Conservation (phyloP, 1,140 invertebrate species). For the Hylaeus volcanicus region DNA sequence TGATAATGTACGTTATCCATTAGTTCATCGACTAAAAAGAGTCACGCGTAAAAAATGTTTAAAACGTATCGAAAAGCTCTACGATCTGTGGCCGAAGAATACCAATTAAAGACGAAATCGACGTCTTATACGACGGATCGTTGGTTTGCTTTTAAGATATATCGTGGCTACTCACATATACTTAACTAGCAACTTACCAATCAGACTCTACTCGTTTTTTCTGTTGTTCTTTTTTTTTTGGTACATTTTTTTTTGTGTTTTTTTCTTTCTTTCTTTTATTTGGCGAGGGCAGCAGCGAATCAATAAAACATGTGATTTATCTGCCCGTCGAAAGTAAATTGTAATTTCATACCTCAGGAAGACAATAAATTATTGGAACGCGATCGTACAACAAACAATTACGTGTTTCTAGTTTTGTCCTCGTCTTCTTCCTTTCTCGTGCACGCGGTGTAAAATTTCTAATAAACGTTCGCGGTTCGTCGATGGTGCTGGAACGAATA, state of each 20-base stretch:
- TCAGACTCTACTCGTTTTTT: slow-evolving; percentile 34
- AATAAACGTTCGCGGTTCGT: slow-evolving; percentile 59
- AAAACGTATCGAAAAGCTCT: slow-evolving; percentile 27
- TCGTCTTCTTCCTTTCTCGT: slow-evolving; percentile 9
- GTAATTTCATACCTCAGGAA: slow-evolving; percentile 71
- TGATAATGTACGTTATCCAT: not conserved
- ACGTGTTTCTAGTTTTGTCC: not conserved
- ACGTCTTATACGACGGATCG: not conserved
- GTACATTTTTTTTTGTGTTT: slow-evolving; percentile 6
- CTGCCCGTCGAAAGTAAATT: slow-evolving; percentile 64
- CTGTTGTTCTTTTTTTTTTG: not conserved
- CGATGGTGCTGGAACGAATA: slow-evolving; percentile 56
- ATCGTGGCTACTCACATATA: slow-evolving; percentile 43
- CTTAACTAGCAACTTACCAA: slow-evolving; percentile 40
- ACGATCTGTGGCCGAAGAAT: slow-evolving; percentile 1
- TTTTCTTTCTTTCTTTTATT: slow-evolving; percentile 22
- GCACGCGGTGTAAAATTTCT: slow-evolving; percentile 60
- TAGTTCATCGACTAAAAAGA: slow-evolving; percentile 20
- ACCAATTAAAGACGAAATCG: not conserved
- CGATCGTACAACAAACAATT: slow-evolving; percentile 60
- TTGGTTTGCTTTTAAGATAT: slow-evolving; percentile 25
- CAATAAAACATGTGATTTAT: slow-evolving; percentile 3
- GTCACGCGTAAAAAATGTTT: slow-evolving; percentile 37
- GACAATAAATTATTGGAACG: slow-evolving; percentile 74
- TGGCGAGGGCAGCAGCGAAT: slow-evolving; percentile 39